Conservation (phyloP, 2,797 vertebrate species). For the Rhinella marina region DNA sequence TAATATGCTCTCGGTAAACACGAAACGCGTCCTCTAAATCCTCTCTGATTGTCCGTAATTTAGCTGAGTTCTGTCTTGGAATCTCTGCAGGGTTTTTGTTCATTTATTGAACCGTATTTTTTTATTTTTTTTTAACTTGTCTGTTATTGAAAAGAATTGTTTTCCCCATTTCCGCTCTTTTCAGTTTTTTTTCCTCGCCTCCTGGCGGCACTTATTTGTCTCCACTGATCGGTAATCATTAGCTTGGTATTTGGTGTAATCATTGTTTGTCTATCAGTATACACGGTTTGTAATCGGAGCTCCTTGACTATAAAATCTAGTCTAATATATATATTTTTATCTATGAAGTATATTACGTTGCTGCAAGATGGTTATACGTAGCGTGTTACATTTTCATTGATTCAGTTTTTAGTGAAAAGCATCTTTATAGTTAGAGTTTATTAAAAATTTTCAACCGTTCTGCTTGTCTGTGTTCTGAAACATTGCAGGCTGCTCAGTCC, state of each 20-base stretch:
- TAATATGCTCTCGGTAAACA: constrained; percentile 53
- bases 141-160: constrained; percentile 42
- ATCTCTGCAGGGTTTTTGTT: constrained; percentile 53
- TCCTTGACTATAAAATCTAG: background rate
- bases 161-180: constrained; percentile 28
- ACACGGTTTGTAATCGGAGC: background rate
- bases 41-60: constrained; percentile 54
- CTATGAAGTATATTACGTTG: background rate
- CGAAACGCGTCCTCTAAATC: constrained; percentile 32
- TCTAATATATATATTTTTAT: background rate
- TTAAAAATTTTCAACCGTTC: too few relatives aligned
- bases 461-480: too few relatives aligned
- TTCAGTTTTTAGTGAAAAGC: background rate
- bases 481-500: too few relatives aligned
- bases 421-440: too few relatives aligned
- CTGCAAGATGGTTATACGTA: background rate
- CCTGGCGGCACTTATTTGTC: constrained; percentile 14
- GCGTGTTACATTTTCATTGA: background rate
- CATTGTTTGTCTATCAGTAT: background rate
- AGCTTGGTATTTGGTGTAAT: background rate
- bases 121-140: background rate
- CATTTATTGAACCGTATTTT: constrained; percentile 37
- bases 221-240: constrained; percentile 7
- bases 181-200: constrained; percentile 25
- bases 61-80: constrained; percentile 37